Conservation (phyloP, 2,888 invertebrate species). For the Notocelia uddmanniana region DNA sequence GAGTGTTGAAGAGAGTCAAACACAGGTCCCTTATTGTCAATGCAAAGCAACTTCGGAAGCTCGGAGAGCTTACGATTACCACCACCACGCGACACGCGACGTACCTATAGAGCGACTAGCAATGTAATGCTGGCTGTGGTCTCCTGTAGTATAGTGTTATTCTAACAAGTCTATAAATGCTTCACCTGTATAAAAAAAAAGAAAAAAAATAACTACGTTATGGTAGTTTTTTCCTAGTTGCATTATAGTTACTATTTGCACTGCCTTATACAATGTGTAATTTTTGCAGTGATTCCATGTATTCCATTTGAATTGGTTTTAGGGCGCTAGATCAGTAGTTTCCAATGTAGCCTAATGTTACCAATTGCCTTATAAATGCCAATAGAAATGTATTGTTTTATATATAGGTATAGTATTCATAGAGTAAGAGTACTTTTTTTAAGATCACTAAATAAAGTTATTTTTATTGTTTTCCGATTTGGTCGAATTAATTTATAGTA, state of each 20-base stretch:
- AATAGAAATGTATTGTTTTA: conserved; percentile 52
- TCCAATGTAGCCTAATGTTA: conserved; percentile 34
- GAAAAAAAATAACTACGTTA: conserved; percentile 42
- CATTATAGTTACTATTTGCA: conserved; percentile 22
- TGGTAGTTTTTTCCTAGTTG: conserved; percentile 45
- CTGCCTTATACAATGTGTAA: conserved; percentile 27
- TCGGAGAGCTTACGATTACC: background rate
- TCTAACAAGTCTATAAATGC: too few relatives aligned
- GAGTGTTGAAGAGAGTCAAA: too few relatives aligned
- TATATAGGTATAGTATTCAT: conserved; percentile 36
- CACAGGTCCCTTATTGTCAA: background rate
- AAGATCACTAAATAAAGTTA: conserved; percentile 31
- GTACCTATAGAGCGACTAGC: background rate
- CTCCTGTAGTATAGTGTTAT: too few relatives aligned
- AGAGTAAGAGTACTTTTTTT: conserved; percentile 44
- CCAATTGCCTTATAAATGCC: conserved; percentile 45
- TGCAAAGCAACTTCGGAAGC: background rate
- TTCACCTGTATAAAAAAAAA: too few relatives aligned
- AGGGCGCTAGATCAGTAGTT: conserved; percentile 39
- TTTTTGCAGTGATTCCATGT: conserved; percentile 38
- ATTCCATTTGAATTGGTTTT: conserved; percentile 42
- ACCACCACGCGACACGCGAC: too few relatives aligned
- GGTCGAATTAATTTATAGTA: conserved; percentile 27
- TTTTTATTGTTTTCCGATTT: conserved; percentile 30
- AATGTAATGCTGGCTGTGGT: background rate